Evolutionary conservation across 2,888 invertebrate genomes (phyloP).

Genomic region (Cephus sareptanus): DNA sequence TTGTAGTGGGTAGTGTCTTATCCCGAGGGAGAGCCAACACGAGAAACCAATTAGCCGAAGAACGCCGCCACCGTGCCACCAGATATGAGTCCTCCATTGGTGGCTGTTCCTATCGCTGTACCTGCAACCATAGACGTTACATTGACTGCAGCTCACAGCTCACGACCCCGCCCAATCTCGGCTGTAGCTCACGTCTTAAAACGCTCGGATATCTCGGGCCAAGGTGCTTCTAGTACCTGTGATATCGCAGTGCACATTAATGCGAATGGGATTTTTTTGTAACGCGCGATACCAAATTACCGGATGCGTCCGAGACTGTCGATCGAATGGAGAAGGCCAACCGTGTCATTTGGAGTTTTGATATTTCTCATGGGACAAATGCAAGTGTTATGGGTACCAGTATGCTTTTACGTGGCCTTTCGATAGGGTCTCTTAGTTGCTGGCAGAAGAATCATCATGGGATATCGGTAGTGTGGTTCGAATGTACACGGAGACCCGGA

Average conservation of each 20-base stretch:
- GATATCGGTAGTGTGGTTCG: neutral
- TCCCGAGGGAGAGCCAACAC: constrained; percentile 61
- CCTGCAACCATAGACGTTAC: constrained; percentile 32
- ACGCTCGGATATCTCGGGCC: neutral
- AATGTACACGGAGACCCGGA: neutral
- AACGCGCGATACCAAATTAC: constrained; percentile 1
- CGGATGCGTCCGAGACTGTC: neutral
- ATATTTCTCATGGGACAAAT: neutral
- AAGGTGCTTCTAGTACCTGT: neutral
- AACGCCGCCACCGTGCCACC: constrained; percentile 51
- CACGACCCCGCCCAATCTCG: neutral
- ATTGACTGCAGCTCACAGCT: neutral
- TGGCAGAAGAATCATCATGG: neutral
- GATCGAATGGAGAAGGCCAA: neutral
- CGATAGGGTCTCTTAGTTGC: neutral
- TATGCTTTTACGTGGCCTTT: neutral
- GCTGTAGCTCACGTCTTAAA: neutral
- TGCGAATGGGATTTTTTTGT: constrained; percentile 4
- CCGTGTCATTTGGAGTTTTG: neutral
- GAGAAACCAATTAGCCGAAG: constrained; percentile 65
- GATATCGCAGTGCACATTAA: neutral
- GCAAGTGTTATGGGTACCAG: neutral
- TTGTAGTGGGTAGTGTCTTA: constrained; percentile 37
- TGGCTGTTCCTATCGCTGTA: constrained; percentile 32
- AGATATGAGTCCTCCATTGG: constrained; percentile 38